These are phyloP conservation scores for Brachymystax lenok DNA, from an alignment of 2,797 vertebrate species.

Conservation along the genomic window DNA sequence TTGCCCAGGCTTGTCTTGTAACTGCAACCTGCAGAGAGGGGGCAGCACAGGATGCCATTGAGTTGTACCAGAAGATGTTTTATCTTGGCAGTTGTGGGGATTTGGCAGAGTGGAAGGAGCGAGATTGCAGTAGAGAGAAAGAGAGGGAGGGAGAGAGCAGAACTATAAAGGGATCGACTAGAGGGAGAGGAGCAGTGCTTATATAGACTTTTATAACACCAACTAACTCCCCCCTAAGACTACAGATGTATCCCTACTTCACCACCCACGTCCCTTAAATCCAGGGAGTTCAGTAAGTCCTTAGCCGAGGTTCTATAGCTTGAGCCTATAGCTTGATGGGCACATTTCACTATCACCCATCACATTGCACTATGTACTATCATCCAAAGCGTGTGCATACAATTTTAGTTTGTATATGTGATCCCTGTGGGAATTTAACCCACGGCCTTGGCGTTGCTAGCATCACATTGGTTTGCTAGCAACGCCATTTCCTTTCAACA, in stretches of 20 bases:
- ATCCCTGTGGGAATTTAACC: no score
- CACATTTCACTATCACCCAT: not conserved
- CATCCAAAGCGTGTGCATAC: no score
- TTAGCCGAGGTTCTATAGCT: not conserved
- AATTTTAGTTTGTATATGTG: no score
- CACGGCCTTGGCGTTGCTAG: no score
- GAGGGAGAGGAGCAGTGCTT: not conserved
- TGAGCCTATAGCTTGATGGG: constrained; percentile 1
- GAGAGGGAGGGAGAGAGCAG: not conserved
- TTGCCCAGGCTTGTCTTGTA: not conserved
- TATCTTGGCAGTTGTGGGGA: no score
- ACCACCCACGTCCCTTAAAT: not conserved
- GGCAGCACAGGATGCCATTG: not conserved
- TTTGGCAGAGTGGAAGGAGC: not conserved
- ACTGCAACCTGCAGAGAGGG: not conserved
- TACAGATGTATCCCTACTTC: not conserved
- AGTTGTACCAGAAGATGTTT: not conserved
- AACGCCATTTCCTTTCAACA: no score
- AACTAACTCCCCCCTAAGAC: not conserved
- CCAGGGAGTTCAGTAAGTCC: not conserved
- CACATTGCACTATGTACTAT: not conserved
- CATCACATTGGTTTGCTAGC: no score
- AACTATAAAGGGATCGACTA: not conserved
- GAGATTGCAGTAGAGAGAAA: not conserved
- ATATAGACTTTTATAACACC: not conserved